Base-by-base conservation (phyloP, 2,113 vertebrate genomes). In the Piaya cayana region DNA sequence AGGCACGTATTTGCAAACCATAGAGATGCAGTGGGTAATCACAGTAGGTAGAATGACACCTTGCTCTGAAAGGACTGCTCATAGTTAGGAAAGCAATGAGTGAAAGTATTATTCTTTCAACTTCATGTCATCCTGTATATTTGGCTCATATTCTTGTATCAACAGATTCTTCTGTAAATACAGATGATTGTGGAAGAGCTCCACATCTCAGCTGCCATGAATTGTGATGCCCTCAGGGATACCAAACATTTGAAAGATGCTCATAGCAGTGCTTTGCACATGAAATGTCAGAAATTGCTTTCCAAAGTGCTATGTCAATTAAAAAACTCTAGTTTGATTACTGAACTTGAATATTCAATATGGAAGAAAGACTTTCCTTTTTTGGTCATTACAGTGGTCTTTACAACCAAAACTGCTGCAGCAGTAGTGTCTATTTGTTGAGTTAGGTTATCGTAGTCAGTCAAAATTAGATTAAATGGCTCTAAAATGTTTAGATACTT, bases 401-500 rank as follows among this genome's bases (percentile, higher is more conserved):
- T 91, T 74, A 56, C 27, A 82, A 22, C 20, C 3, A 27, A 39
- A 89, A 76, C 21, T 62, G 30, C 19, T 52, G 25, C 26, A 42
- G 65, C 42, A 80, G n/a, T 21, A 78, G 39, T 2, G 8, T 78
- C n/a, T 29, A 49, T 6, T 80, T 83, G n/a, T 69, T 1, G 7
- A 80, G 23, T 56, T 43, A 78, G 15, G 9, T 60, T 71, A 52
- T 27, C 39, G 71, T 19, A 81, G 30, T 15, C 50, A 82, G 26
- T 25, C 39, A 59, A 74, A 96, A 94, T 88, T 85, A 88, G 21
- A 93, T 63, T 89, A 85, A 91, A 69, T 67, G 47, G 6, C 14
- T 83, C 34, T 45, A 63, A 76, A 74, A 95, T 74, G 17, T 83
- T 93, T 47, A 59, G 63, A 93, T 77, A 68, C 42, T 83, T 60